phyloP scores from a whole-genome alignment of 2,888 invertebrate species.

The Thymelicus lineola region DNA sequence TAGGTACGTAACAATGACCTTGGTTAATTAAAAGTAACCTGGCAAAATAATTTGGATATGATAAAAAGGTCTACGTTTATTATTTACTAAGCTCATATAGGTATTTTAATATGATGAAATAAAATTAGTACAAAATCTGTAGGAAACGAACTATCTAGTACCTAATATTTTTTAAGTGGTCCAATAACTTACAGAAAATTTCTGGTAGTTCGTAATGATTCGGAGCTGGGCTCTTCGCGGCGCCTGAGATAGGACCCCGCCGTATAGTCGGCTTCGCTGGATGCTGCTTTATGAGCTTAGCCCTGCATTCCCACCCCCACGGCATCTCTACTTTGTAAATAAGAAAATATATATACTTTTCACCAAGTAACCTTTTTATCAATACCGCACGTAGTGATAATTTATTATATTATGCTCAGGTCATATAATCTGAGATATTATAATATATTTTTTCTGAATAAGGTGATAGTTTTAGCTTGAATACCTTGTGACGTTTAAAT shows the following conservation, averaged over 20 bases:
- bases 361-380: not conserved
- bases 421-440: no score
- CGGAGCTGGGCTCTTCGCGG: conserved; percentile 57
- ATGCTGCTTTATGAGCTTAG: conserved; percentile 65
- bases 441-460: no score
- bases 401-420: no score
- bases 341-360: not conserved
- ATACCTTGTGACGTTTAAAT: not conserved
- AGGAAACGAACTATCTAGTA: no score
- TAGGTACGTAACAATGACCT: no score
- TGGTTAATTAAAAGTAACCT: no score
- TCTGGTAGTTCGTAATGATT: conserved; percentile 60
- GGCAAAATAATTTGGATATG: no score
- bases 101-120: no score
- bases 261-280: conserved; percentile 59
- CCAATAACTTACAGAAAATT: conserved; percentile 59
- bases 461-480: not conserved
- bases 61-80: no score
- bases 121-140: no score
- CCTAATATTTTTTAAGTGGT: not conserved
- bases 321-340: conserved; percentile 55
- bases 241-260: conserved; percentile 45
- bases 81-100: no score
- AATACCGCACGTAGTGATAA: not conserved
- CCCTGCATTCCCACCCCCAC: conserved; percentile 69